Conservation (phyloP, 1,140 invertebrate genomes). For the Drosophila parabipectinata region DNA sequence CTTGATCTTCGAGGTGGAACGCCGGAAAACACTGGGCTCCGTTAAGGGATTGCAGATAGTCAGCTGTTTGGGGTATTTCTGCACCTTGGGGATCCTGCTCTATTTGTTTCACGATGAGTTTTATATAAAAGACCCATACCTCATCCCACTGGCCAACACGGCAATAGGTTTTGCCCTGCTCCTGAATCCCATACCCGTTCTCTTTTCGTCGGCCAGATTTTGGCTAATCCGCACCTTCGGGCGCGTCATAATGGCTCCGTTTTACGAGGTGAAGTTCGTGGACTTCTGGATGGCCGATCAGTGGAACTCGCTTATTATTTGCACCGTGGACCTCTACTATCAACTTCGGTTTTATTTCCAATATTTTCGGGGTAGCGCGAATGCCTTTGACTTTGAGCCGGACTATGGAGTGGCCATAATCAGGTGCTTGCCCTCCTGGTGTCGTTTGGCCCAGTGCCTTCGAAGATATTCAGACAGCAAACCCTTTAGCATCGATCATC, state of each 20-base stretch:
- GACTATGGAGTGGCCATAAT: conserved; percentile 86
- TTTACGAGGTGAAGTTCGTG: conserved; percentile 93
- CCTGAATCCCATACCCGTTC: conserved; percentile 87
- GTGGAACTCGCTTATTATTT: conserved; percentile 91
- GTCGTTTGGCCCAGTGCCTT: conserved; percentile 93
- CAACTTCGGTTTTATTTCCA: conserved; percentile 45
- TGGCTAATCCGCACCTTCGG: conserved; percentile 82
- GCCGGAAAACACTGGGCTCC: conserved; percentile 87
- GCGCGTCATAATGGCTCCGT: conserved; percentile 90
- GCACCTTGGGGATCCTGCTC: conserved; percentile 85
- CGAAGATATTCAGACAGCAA: conserved; percentile 87
- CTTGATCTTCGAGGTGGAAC: conserved; percentile 91
- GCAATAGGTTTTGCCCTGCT: conserved; percentile 86
- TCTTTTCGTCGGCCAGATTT: conserved; percentile 82
- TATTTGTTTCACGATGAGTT: conserved; percentile 85
- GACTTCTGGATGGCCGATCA: conserved; percentile 98
- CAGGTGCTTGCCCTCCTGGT: conserved; percentile 92
- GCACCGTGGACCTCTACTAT: conserved; percentile 91
- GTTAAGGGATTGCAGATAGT: conserved; percentile 89
- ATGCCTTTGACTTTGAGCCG: conserved; percentile 27
- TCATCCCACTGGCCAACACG: conserved; percentile 86
- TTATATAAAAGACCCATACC: conserved; percentile 85
- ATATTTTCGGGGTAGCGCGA: conserved; percentile 17
- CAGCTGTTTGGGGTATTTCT: conserved; percentile 88
- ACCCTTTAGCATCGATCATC: conserved; percentile 87